phyloP scores from a whole-genome alignment of 2,888 invertebrate species.

The Hylaea fasciaria region DNA sequence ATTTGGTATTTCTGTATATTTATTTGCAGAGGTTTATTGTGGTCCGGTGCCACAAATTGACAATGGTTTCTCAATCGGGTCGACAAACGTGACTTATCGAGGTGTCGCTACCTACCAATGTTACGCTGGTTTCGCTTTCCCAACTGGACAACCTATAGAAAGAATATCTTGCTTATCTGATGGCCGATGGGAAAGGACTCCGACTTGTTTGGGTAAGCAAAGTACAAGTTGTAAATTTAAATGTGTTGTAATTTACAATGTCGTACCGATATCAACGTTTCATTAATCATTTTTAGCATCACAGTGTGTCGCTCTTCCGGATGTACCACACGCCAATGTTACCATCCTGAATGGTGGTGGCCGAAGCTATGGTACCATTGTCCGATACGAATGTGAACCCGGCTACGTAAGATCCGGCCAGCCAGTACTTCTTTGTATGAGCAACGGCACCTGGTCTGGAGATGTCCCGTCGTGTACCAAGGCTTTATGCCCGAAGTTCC shows the following conservation, averaged over 20 bases:
- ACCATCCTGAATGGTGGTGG: constrained; percentile 95
- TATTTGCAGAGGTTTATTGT: constrained; percentile 92
- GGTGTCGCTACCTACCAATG: constrained; percentile 98
- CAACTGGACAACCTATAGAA: constrained; percentile 94
- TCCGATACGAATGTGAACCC: constrained; percentile 95
- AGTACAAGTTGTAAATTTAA: too few species aligned
- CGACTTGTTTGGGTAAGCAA: constrained; percentile 91
- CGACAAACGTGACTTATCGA: constrained; percentile 97
- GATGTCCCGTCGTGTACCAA: constrained; percentile 94
- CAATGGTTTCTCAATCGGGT: constrained; percentile 98
- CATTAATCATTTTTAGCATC: constrained; percentile 86
- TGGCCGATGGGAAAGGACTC: constrained; percentile 96
- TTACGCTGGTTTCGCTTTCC: constrained; percentile 97
- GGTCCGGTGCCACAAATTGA: constrained; percentile 99
- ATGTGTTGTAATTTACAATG: neutral
- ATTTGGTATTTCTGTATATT: constrained; percentile 12
- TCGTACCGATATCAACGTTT: neutral
- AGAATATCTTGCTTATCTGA: constrained; percentile 95
- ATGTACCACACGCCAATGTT: constrained; percentile 94
- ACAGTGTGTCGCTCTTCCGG: constrained; percentile 94
- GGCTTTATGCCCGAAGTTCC: constrained; percentile 89
- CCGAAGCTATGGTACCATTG: constrained; percentile 96
- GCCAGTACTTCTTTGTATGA: constrained; percentile 96
- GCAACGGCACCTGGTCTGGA: constrained; percentile 97
- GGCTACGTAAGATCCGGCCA: constrained; percentile 95